Conservation (phyloP, 1,140 invertebrate genomes). For the Protaetia brevitarsis region DNA sequence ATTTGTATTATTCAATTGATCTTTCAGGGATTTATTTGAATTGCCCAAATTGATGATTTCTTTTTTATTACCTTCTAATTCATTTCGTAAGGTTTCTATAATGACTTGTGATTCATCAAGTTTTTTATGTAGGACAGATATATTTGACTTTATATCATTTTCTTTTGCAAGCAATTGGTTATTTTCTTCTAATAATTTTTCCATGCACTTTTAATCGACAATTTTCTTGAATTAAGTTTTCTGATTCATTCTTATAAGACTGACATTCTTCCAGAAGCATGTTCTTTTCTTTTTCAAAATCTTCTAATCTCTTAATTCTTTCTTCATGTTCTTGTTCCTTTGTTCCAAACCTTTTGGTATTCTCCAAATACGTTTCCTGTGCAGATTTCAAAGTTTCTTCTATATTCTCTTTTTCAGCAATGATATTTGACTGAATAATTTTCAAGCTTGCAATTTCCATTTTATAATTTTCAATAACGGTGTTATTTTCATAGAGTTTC, state of each 20-base stretch:
- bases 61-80: not conserved
- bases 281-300: too few species aligned
- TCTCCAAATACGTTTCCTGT: not conserved
- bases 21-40: not conserved
- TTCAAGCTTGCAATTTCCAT: not conserved
- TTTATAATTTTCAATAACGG: not conserved
- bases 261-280: too few species aligned
- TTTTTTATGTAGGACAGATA: not conserved
- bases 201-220: not conserved
- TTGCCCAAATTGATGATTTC: not conserved
- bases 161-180: not conserved
- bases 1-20: not conserved
- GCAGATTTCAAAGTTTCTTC: not conserved
- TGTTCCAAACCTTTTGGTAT: not conserved
- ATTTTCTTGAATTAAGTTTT: not conserved
- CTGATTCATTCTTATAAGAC: too few species aligned
- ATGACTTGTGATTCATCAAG: not conserved
- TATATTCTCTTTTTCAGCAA: not conserved
- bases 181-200: not conserved
- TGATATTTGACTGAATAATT: not conserved
- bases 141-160: not conserved
- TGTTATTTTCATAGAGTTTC: not conserved
- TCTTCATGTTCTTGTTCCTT: not conserved
- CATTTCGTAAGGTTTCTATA: not conserved
- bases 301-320: not conserved